Percentiles rank a stretch among this genome's conserved stretches.
These are phyloP conservation scores for Bothrops jararaca DNA, from an alignment of 2,113 vertebrate genomes.

Conservation along the genomic window DNA sequence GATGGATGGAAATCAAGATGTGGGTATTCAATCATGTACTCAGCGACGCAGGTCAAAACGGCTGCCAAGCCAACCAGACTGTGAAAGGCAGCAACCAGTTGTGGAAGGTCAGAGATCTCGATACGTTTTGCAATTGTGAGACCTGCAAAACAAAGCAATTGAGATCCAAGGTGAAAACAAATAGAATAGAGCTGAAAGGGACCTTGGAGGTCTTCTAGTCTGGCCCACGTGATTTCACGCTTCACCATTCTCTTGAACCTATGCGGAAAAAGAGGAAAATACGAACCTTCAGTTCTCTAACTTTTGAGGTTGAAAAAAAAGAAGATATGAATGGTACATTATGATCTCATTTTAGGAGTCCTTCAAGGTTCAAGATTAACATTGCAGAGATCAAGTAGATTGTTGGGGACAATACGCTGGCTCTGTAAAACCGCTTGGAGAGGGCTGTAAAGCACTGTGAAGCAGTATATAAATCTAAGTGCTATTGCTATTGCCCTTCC, in stretches of 20 bases:
- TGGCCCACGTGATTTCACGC: constrained; percentile 37
- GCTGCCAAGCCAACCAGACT: constrained; percentile 75
- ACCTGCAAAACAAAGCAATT: constrained; percentile 65
- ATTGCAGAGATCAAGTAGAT: neutral
- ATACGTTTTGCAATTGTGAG: constrained; percentile 78
- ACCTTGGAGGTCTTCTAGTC: no score
- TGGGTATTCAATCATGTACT: constrained; percentile 75
- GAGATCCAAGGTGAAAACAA: constrained; percentile 53
- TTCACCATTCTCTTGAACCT: constrained; percentile 51
- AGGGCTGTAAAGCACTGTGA: no score
- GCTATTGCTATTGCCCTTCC: no score
- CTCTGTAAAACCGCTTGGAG: no score
- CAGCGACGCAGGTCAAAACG: constrained; percentile 66
- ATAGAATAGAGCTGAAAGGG: neutral
- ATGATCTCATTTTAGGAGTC: constrained; percentile 62
- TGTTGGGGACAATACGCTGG: no score
- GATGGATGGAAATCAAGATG: constrained; percentile 69
- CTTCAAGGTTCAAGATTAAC: constrained; percentile 19
- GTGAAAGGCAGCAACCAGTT: constrained; percentile 79
- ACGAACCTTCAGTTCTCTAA: constrained; percentile 57
- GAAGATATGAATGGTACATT: constrained; percentile 57
- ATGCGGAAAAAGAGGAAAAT: constrained; percentile 61
- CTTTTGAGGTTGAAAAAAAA: constrained; percentile 52
- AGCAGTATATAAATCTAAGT: no score
- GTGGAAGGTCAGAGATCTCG: constrained; percentile 77